Base-by-base conservation (phyloP, 2,113 vertebrate genomes). In the Lamprologus tigripictilis region DNA sequence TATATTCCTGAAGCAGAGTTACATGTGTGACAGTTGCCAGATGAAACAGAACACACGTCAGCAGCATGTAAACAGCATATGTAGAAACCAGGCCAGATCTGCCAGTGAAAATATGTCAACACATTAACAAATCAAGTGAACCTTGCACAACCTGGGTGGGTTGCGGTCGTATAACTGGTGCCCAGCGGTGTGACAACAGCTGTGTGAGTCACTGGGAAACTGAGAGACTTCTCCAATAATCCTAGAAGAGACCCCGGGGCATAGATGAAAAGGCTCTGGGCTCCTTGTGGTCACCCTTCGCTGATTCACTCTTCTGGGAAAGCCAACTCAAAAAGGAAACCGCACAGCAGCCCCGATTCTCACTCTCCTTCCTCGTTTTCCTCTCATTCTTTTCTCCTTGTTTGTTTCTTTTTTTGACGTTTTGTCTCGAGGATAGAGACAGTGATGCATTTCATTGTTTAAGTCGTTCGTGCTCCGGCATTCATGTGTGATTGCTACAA, bases 271-370 rank as follows among this genome's bases (percentile, higher is more conserved):
- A 92, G 86, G 85, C 88, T 87, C 84, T 79, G 83, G 92, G 86
- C 89, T 93, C 80, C 79, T 86, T 92, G 94, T 84, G 93, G 95
- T 95, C 92, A 87, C 55, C 83, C 82, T 81, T 66, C 61, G 92
- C 91, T 95, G 94, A 96, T 95, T 96, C 96, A 94, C 92, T 90
- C 88, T 95, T 95, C 94, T 96, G 94, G 93, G 94, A 96, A 96
- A 94, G 93, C 49, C 61, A 61, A 87, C 58, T 88, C 16, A 11
- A 71, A 88, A 63, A 87, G 84, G 78, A 90, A 90, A 93, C 90
- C 87, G 5, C 90, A 90, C 83, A 66, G 19, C 55, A 79, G 84
- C 66, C 58, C 83, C 8, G 49, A 90, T 86, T 90, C 88, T 92
- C 86, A 42, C 84, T 86, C 82, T 88, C 61, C 42, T 23, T 45